Percentiles rank a stretch among this genome's conserved stretches.
Evolutionary conservation across 1,140 invertebrate species (phyloP).

Genomic region (Euglossa dilemma): DNA sequence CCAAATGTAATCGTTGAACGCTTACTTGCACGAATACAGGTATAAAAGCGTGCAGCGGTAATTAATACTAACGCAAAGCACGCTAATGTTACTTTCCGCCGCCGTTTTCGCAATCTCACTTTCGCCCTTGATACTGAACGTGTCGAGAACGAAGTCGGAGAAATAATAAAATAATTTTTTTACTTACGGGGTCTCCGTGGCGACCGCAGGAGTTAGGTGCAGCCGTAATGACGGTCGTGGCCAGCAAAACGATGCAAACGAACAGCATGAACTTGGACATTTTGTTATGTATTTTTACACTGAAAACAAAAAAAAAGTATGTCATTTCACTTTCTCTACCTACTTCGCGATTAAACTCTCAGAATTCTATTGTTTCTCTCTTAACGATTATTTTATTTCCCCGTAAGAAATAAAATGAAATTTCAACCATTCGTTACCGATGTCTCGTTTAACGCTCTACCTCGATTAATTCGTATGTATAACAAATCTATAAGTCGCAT

Average conservation of each 20-base stretch:
- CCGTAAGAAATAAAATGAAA: no score
- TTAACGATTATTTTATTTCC: not conserved
- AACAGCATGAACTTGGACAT: constrained; percentile 70
- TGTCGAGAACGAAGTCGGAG: not conserved
- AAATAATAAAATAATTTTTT: not conserved
- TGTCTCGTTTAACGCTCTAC: no score
- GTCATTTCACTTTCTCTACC: not conserved
- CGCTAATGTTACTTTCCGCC: not conserved
- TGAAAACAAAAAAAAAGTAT: constrained; percentile 22
- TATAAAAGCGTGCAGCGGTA: no score
- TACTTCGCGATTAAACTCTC: not conserved
- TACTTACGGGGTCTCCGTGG: constrained; percentile 75
- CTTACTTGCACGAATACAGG: no score
- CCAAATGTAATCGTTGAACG: no score
- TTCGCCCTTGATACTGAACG: not conserved
- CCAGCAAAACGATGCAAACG: constrained; percentile 59
- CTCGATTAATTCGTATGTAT: no score
- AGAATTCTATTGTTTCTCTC: not conserved
- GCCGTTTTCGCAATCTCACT: not conserved
- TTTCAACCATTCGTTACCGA: no score
- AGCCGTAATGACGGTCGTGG: constrained; percentile 57
- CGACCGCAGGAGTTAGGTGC: constrained; percentile 53
- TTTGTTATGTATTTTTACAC: constrained; percentile 24
- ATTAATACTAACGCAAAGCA: no score
- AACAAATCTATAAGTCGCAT: no score